Percentiles rank a stretch among this genome's conserved stretches.
Evolutionary conservation across 2,888 invertebrate genomes (phyloP).

Genomic region (Eupithecia subumbrata): DNA sequence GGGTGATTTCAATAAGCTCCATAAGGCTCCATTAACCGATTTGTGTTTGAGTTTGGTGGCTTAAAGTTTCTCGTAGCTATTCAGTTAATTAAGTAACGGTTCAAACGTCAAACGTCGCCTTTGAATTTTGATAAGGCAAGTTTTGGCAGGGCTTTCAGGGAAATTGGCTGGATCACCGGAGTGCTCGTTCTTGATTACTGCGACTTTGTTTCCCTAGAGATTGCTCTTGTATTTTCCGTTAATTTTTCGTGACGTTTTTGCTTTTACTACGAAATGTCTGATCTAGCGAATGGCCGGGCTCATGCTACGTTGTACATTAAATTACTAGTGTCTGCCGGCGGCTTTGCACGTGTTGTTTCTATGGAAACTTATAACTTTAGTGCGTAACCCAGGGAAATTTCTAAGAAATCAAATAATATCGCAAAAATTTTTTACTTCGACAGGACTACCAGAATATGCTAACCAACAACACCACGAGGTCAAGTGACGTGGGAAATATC

Average conservation of each 20-base stretch:
- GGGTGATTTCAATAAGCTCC: slow-evolving; percentile 76
- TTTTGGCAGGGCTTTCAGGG: slow-evolving; percentile 42
- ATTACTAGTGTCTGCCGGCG: no score
- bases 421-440: no score
- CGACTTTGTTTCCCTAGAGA: slow-evolving; percentile 11
- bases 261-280: not conserved
- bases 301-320: not conserved
- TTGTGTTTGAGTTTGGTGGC: slow-evolving; percentile 68
- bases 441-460: no score
- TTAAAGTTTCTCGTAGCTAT: slow-evolving; percentile 67
- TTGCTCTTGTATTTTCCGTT: not conserved
- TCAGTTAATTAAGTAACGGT: slow-evolving; percentile 64
- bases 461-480: no score
- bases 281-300: not conserved
- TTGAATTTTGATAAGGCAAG: slow-evolving; percentile 47
- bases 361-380: no score
- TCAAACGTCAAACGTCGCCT: slow-evolving; percentile 51
- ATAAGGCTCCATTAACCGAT: slow-evolving; percentile 82
- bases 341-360: no score
- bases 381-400: no score
- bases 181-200: slow-evolving; percentile 24
- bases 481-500: no score
- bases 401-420: no score
- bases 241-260: not conserved
- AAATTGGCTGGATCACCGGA: slow-evolving; percentile 36